Conservation (phyloP, 2,113 vertebrate genomes). For the Chitala chitala region DNA sequence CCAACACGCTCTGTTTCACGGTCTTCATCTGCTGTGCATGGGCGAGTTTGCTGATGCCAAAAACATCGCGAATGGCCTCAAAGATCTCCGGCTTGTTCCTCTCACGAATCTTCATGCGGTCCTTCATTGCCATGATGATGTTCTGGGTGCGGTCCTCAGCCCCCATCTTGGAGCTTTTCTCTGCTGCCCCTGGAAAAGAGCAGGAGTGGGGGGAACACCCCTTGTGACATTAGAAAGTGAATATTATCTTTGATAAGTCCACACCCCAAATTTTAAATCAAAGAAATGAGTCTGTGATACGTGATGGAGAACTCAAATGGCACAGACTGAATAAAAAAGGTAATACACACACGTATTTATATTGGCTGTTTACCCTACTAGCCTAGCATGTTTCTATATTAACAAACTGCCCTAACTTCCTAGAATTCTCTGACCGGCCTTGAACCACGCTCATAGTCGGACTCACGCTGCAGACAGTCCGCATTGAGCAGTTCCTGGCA, state of each 20-base stretch:
- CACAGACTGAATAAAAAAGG: too few relatives aligned
- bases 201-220: not conserved
- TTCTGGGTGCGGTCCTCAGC: slow-evolving; percentile 91
- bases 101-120: slow-evolving; percentile 97
- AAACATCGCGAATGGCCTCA: slow-evolving; percentile 83
- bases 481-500: slow-evolving; percentile 96
- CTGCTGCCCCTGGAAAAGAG: slow-evolving; percentile 75
- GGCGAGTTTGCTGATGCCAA: slow-evolving; percentile 69
- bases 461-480: slow-evolving; percentile 95
- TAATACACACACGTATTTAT: too few relatives aligned
- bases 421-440: not conserved
- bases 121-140: slow-evolving; percentile 97
- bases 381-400: too few relatives aligned
- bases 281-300: too few relatives aligned
- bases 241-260: too few relatives aligned
- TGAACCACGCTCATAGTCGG: not conserved
- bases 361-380: too few relatives aligned
- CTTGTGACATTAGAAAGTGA: not conserved
- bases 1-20: slow-evolving; percentile 88
- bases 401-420: not conserved
- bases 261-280: too few relatives aligned
- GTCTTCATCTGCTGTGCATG: slow-evolving; percentile 92
- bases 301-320: too few relatives aligned
- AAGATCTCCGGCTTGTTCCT: slow-evolving; percentile 97
- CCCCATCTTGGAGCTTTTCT: slow-evolving; percentile 93